Conservation (phyloP, 2,797 vertebrate genomes). For the Manis crassicaudata region DNA sequence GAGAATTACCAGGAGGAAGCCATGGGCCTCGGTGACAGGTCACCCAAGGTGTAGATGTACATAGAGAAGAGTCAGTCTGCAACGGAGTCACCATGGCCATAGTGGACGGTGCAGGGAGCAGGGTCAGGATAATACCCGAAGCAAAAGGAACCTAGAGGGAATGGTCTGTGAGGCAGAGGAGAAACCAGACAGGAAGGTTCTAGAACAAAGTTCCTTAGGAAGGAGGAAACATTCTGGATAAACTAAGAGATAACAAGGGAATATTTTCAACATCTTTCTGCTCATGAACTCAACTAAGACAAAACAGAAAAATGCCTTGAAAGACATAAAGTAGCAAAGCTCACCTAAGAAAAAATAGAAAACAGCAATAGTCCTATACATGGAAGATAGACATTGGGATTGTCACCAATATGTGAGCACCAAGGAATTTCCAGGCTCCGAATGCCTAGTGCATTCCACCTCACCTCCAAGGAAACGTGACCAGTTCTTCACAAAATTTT, state of each 20-base stretch:
- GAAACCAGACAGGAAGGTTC: neutral
- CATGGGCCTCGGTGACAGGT: neutral
- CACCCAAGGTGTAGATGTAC: neutral
- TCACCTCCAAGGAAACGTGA: accelerated
- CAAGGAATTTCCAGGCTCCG: neutral
- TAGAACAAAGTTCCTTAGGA: neutral
- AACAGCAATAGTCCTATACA: neutral
- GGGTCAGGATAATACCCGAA: too few species aligned
- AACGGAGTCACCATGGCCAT: too few species aligned
- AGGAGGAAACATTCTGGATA: neutral
- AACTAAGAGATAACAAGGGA: neutral
- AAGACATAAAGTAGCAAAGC: neutral
- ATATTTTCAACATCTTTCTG: too few species aligned
- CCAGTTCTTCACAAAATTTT: neutral
- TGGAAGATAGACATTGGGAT: accelerated
- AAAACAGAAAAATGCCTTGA: neutral
- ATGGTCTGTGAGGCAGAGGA: neutral
- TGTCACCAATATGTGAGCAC: accelerated
- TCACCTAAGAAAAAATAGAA: neutral
- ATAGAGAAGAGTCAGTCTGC: too few species aligned
- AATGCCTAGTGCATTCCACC: too few species aligned
- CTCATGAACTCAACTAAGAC: neutral
- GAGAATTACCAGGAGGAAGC: too few species aligned
- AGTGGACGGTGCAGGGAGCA: too few species aligned
- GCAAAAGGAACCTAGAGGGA: neutral